Base-by-base conservation (phyloP, 1,140 invertebrate genomes). In the Hyposmocoma kahamanoa region DNA sequence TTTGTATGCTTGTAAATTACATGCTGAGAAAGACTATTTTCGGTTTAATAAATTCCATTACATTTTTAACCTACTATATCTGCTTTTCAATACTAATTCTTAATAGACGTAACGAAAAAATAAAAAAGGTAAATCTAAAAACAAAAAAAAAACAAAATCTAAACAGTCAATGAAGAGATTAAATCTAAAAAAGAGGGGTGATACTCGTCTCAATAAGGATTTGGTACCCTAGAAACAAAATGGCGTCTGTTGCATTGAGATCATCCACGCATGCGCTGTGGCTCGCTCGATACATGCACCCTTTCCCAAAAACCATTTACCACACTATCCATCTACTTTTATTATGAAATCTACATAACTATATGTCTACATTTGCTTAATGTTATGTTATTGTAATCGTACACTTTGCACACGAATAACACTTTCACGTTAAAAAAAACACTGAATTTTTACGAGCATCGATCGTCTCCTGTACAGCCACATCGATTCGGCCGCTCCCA, bases 231-330 rank as follows among this genome's bases (percentile, higher is more conserved):
- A 50, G 36, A 44, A 61, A 69, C 64, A 73, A 75, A 74, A 79
- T 81, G 77, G 78, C 70, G 59, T 47, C 42, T 63, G 72, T 73
- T 72, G 72, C 73, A 76, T 56, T 55, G 67, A 69, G 72, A 72
- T 68, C 66, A 61, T 59, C 57, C 51, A 62, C 78, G 78, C 81
- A 79, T 81, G 81, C 81, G 78, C 62, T 46, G 9, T 59, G 41
- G 26, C 24, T 53, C 80, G 80, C 71, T 84, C 81, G 59, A 84
- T 84, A 82, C 64, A 68, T 76, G 67, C 77, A 75, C 71, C 72
- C 67, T 69, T 50, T 21, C 26, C 22, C 55, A 56, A 60, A 67
- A 58, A 52, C 44, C 48, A 36, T 49, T 32, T 50, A 47, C 42
- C 30, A 21, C 39, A 53, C 51, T 47, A 47, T n/a, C n/a, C 13